Percentiles rank a stretch among this genome's conserved stretches.
phyloP scores from a whole-genome alignment of 2,888 invertebrate species.

The Brenthis hecate region DNA sequence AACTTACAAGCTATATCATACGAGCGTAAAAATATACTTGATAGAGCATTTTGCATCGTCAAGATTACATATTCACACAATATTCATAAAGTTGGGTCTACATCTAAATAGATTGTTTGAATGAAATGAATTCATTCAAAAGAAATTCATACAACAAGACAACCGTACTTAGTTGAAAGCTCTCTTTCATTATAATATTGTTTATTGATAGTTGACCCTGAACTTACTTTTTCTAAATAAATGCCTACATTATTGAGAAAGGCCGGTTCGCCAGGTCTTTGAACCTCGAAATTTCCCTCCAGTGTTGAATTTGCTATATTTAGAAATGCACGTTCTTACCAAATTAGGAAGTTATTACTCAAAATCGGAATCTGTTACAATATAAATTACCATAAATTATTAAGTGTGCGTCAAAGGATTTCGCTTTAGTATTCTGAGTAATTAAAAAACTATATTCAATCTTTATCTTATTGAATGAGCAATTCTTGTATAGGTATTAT shows the following conservation, averaged over 20 bases:
- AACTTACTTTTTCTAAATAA: conserved; percentile 50
- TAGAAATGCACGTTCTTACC: conserved; percentile 72
- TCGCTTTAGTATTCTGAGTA: no score
- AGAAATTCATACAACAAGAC: not conserved
- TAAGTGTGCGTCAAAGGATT: no score
- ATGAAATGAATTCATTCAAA: not conserved
- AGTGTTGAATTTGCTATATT: conserved; percentile 66
- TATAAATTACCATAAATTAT: no score
- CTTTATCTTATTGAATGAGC: no score
- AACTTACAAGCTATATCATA: no score
- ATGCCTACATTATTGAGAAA: conserved; percentile 51
- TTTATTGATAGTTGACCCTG: conserved; percentile 52
- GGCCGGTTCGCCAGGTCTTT: conserved; percentile 77
- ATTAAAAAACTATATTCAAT: no score
- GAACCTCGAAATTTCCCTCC: conserved; percentile 76
- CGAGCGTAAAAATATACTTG: no score
- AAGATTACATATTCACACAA: no score
- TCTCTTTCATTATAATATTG: not conserved
- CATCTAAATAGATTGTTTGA: no score
- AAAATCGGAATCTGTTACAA: conserved; percentile 24
- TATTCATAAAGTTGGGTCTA: no score
- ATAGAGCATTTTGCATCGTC: no score
- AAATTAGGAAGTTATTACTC: conserved; percentile 48
- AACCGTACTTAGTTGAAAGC: not conserved
- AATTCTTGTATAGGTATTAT: no score